Conservation (phyloP, 2,113 vertebrate genomes). For the Hemichromis elongatus region DNA sequence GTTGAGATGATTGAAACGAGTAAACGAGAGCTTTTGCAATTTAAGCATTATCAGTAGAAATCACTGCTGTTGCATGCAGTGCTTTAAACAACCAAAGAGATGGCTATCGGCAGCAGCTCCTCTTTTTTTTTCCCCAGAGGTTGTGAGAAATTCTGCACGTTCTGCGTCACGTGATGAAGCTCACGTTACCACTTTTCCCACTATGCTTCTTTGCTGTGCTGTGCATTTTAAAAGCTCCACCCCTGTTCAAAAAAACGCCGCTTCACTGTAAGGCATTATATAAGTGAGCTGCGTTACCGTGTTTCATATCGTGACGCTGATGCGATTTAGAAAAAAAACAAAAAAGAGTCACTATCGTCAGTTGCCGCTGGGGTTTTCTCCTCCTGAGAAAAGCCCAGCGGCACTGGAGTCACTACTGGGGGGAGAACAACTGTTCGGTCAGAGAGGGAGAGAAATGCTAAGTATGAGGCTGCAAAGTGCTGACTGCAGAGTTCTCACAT, state of each 20-base stretch:
- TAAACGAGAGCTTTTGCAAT: not conserved
- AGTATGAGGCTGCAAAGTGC: not conserved
- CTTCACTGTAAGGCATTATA: not conserved
- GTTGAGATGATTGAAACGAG: fast-evolving
- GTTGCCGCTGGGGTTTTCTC: not conserved
- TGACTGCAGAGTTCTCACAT: not conserved
- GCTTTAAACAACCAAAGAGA: not conserved
- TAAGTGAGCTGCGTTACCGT: not conserved
- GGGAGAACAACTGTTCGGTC: not conserved
- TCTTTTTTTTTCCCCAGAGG: not conserved
- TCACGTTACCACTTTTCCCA: not conserved
- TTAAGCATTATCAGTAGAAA: not conserved
- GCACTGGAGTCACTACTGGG: not conserved
- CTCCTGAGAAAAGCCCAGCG: not conserved
- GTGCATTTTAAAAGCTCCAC: not conserved
- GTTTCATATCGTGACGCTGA: not conserved
- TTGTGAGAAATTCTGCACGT: not conserved
- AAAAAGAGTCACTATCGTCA: not conserved
- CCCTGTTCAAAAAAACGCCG: not conserved
- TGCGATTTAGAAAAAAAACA: not conserved
- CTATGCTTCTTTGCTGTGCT: not conserved
- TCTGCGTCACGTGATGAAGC: not conserved
- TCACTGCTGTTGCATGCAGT: not conserved
- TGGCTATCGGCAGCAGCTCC: not conserved
- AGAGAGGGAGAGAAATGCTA: not conserved